Percentiles rank a stretch among this genome's conserved stretches.
Evolutionary conservation across 1,140 invertebrate genomes (phyloP).

Genomic region (Aphidius gifuensis): DNA sequence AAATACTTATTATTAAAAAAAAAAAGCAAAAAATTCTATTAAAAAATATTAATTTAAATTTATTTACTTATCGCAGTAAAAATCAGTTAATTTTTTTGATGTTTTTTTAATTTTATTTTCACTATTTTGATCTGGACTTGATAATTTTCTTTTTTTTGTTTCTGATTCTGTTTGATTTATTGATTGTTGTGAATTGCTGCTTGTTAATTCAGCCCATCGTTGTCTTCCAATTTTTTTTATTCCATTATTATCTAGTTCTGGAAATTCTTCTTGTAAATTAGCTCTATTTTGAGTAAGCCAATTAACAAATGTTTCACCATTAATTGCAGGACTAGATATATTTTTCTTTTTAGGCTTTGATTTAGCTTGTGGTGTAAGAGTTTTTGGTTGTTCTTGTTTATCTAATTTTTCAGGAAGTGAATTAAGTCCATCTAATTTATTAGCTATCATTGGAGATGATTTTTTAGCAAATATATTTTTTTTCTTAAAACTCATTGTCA

Average conservation of each 20-base stretch:
- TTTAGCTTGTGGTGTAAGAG: constrained; percentile 6
- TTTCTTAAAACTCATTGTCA: constrained; percentile 38
- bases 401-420: constrained; percentile 30
- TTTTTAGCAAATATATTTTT: constrained; percentile 47
- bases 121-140: constrained; percentile 24
- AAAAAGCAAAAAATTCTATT: not conserved
- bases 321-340: constrained; percentile 12
- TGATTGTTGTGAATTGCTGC: constrained; percentile 6
- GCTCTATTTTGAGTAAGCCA: constrained; percentile 61
- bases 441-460: constrained; percentile 23
- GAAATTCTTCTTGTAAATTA: constrained; percentile 56
- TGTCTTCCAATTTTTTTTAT: constrained; percentile 57
- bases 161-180: constrained; percentile 20
- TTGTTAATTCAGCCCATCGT: constrained; percentile 52
- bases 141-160: constrained; percentile 43
- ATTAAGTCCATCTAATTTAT: constrained; percentile 38
- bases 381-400: constrained; percentile 23
- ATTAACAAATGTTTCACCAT: constrained; percentile 52
- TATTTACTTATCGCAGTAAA: constrained; percentile 32
- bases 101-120: constrained; percentile 32
- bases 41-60: not conserved
- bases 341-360: constrained; percentile 24
- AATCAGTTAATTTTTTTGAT: constrained; percentile 32
- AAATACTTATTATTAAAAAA: not conserved
- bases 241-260: constrained; percentile 55